Evolutionary conservation across 2,888 invertebrate genomes (phyloP).

Genomic region (Parelbella ahira): DNA sequence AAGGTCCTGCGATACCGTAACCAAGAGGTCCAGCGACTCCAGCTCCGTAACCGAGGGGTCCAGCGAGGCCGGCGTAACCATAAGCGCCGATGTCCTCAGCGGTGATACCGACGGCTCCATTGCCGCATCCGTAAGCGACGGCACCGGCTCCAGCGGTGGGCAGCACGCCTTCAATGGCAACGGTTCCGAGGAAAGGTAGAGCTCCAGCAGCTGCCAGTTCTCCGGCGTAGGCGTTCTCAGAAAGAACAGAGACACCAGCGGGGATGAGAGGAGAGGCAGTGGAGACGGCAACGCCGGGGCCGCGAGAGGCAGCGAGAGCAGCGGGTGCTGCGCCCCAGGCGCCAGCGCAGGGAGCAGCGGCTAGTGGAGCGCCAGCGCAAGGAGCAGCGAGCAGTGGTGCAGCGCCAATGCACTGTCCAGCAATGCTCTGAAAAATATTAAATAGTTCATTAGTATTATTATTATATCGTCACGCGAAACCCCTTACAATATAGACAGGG

Average conservation of each 20-base stretch:
- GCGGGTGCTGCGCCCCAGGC: neutral
- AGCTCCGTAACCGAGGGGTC: slow-evolving; percentile 27
- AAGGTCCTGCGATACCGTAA: neutral
- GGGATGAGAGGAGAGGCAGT: slow-evolving; percentile 36
- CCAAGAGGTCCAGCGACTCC: neutral
- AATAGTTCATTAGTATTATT: too few relatives aligned
- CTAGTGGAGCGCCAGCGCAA: slow-evolving; percentile 32
- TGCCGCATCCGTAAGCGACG: slow-evolving; percentile 19
- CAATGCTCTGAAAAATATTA: too few relatives aligned
- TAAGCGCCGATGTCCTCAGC: slow-evolving; percentile 18
- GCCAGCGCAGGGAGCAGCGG: slow-evolving; percentile 4
- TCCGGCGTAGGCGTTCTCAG: slow-evolving; percentile 42
- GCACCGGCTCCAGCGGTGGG: slow-evolving; percentile 36
- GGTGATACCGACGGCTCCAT: slow-evolving; percentile 25
- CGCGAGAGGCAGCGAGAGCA: slow-evolving; percentile 27
- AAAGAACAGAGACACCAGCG: too few relatives aligned
- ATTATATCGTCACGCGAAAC: too few relatives aligned
- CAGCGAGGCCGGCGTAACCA: slow-evolving; percentile 27
- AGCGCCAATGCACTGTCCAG: too few relatives aligned
- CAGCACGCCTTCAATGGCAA: too few relatives aligned
- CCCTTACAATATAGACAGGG: too few relatives aligned
- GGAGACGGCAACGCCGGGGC: slow-evolving; percentile 32
- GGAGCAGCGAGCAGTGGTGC: too few relatives aligned
- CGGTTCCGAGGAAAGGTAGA: too few relatives aligned
- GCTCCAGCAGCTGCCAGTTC: slow-evolving; percentile 35